Evolutionary conservation across 2,113 vertebrate species (phyloP), one percentile per base, ranked within the genome.

Genomic region (Neoarius graeffei): DNA sequence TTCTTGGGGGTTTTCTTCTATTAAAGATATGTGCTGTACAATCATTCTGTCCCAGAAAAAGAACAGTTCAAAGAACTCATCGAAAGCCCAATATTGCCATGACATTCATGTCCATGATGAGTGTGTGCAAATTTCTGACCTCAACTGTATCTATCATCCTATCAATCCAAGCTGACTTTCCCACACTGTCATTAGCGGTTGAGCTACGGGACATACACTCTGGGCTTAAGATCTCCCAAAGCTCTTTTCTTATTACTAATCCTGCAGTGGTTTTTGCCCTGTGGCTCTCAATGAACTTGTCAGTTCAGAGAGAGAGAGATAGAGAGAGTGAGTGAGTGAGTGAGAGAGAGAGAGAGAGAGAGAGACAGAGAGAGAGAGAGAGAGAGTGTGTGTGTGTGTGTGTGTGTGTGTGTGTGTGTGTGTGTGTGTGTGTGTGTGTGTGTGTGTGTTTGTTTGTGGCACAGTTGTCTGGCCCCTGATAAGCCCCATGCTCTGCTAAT

Each of bases 261-360:
- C 87, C 83, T 69, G 85, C 73, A 74, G 69, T 85, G 81, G 76
- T 86, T 88, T 82, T 76, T 90, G 85, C 82, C 81, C 79, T 86
- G 48, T 84, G 62, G 79, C 73, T 90, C 83, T 90, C 85, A 92
- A 90, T 91, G 89, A 92, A 92, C 90, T 88, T 90, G 89, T 91
- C 88, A 89, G 85, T 88, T 83, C 81, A 42, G 42, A 42, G 42
- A 42, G 35, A 42, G 35, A 42, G 42, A 42, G 42, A 42, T 1
- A 35, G 35, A 35, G 52, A 76, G 79, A 81, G 25, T 15, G 30
- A 14, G 59, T 64, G 57, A 48, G 57, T 60, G 50, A 23, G 48
- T n/a, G 35, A 35, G 35, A n/a, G n/a, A n/a, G n/a, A 42, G 42
- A 42, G 42, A 42, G 42, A 42, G 42, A 42, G 35, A 42, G 35